Evolutionary conservation across 1,140 invertebrate species (phyloP).

Genomic region (Sycobia sp.): DNA sequence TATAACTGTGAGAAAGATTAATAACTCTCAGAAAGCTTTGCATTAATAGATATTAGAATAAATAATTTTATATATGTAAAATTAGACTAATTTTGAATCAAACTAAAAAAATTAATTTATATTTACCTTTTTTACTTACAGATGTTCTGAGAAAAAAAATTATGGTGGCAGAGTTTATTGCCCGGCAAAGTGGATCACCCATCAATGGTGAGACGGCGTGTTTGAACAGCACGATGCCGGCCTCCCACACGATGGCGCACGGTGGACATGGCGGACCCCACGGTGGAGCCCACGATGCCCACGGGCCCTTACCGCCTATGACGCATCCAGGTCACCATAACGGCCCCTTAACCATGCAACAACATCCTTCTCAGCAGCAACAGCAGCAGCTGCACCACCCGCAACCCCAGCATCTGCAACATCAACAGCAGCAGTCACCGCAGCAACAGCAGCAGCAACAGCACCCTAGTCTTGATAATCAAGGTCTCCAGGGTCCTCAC

Average conservation of each 20-base stretch:
- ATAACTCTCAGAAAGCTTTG: too few relatives aligned
- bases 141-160: constrained; percentile 75
- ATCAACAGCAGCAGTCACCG: constrained; percentile 41
- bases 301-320: constrained; percentile 48
- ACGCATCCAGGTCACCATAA: constrained; percentile 53
- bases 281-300: constrained; percentile 45
- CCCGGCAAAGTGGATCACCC: constrained; percentile 72
- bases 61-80: too few relatives aligned
- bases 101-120: too few relatives aligned
- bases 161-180: constrained; percentile 84
- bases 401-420: constrained; percentile 43
- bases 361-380: constrained; percentile 42
- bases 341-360: constrained; percentile 53
- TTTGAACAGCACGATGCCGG: constrained; percentile 64
- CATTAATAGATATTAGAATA: too few relatives aligned
- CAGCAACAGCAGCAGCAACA: constrained; percentile 40
- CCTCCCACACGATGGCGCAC: constrained; percentile 60
- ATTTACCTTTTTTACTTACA: constrained; percentile 60
- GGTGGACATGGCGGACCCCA: constrained; percentile 44
- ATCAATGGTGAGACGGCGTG: constrained; percentile 71
- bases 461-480: constrained; percentile 42
- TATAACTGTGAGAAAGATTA: too few relatives aligned
- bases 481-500: constrained; percentile 42
- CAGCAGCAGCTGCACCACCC: constrained; percentile 48
- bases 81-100: too few relatives aligned